Percentiles rank a stretch among this genome's conserved stretches.
phyloP scores from a whole-genome alignment of 2,113 vertebrate genomes.

The Caranx melampygus region DNA sequence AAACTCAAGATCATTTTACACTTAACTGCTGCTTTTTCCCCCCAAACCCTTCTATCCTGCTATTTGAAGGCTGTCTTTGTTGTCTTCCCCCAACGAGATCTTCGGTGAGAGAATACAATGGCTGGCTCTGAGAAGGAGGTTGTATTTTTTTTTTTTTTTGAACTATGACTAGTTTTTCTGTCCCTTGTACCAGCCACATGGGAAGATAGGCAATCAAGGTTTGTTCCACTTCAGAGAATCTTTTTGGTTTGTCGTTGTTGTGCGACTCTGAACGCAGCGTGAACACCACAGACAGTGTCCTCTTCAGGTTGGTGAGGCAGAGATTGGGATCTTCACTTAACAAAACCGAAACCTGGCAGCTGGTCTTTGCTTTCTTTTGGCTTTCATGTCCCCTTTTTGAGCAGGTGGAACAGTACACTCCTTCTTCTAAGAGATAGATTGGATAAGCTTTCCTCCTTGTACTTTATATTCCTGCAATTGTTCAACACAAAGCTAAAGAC shows the following conservation, averaged over 20 bases:
- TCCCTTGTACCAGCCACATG: not conserved
- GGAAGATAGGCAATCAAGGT: not conserved
- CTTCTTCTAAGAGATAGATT: not conserved
- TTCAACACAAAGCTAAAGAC: not conserved
- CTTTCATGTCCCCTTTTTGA: not conserved
- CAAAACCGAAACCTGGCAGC: not conserved
- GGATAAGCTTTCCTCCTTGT: not conserved
- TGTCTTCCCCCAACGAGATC: constrained; percentile 3
- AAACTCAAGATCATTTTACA: constrained; percentile 28
- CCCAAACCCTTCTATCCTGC: not conserved
- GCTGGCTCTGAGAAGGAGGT: constrained; percentile 19
- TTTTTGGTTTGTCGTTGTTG: not conserved
- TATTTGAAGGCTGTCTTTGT: constrained; percentile 50
- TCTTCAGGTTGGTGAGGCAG: constrained; percentile 2
- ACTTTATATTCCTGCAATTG: not conserved
- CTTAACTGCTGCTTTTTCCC: not conserved
- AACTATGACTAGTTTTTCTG: constrained; percentile 11
- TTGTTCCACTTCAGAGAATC: not conserved
- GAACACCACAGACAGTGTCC: not conserved
- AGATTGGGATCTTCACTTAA: not conserved
- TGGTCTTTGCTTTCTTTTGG: not conserved
- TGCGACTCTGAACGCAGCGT: not conserved
- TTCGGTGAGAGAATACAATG: constrained; percentile 19
- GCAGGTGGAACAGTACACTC: not conserved
- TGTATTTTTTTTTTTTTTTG: constrained; percentile 10